Evolutionary conservation across 1,140 invertebrate species (phyloP).

Genomic region (Metopolophium dirhodum): DNA sequence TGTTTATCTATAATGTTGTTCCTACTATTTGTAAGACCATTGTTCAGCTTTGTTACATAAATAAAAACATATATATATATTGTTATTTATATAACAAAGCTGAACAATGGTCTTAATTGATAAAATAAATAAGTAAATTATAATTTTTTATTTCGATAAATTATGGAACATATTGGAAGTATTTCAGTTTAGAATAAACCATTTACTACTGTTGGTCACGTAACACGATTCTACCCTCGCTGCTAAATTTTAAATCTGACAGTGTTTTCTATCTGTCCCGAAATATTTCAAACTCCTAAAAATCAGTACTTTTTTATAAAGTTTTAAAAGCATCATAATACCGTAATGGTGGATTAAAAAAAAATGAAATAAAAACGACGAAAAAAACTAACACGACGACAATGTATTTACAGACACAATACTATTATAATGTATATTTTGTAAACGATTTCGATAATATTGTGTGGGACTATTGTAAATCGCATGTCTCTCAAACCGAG

Average conservation of each 20-base stretch:
- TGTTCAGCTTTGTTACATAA: background rate
- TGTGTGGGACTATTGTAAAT: background rate
- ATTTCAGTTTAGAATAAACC: background rate
- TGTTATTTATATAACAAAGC: background rate
- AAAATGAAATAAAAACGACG: background rate
- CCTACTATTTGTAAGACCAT: background rate
- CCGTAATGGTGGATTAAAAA: background rate
- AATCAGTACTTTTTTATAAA: background rate
- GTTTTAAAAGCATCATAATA: background rate
- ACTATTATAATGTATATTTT: background rate
- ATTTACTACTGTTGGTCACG: constrained; percentile 1
- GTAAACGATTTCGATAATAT: background rate
- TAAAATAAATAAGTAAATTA: background rate
- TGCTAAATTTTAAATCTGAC: background rate
- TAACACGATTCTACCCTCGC: background rate
- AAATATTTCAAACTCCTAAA: background rate
- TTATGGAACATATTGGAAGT: background rate
- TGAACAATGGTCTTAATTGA: background rate
- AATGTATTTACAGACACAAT: background rate
- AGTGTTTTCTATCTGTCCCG: background rate
- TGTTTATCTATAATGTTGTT: background rate
- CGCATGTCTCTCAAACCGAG: background rate
- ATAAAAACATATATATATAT: background rate
- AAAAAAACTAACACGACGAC: background rate
- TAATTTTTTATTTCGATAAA: background rate